Base-by-base conservation (phyloP, 2,113 vertebrate species). In the Corythoichthys intestinalis region DNA sequence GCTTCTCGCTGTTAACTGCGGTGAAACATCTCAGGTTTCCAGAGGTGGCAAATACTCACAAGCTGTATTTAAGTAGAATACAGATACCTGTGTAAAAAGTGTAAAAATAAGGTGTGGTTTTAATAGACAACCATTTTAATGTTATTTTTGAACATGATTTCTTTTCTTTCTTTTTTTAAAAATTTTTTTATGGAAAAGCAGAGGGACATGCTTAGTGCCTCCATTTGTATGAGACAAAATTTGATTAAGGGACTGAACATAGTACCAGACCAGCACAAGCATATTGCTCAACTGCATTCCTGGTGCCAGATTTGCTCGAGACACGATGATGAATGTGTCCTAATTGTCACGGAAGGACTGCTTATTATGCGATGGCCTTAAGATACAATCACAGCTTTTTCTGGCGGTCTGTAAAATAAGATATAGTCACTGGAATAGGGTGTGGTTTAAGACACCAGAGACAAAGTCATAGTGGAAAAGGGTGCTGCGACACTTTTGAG, bases 201-300 rank as follows among this genome's bases (percentile, higher is more conserved):
- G 41, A 1, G 41, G 6, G 41, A 44, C 41, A 44, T 44, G 20
- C 20, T 28, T 28, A 6, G 41, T 44, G 4, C 41, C 41, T 6
- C 41, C 4, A 6, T 44, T 6, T 12, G 3, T 50, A 15, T 17
- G 49, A 17, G 49, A 81, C 79, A 77, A 79, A 73, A 72, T 76
- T 82, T 81, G 77, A 86, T 89, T 89, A 87, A 66, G 77, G 82
- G 84, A 86, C 84, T 87, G 77, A 66, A 71, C 20, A 28, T 28
- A 28, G 20, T 28, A 28, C 20, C 20, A 28, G 20, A 28, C 20
- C 20, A 28, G 41, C 3, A 8, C 41, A 44, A 44, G 41, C 4
- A 44, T 44, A 44, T 44, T 44, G 41, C 41, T 44, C 75, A 80
- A 82, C 77, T 59, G 62, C 78, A 74, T 76, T 79, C 71, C 73